Evolutionary conservation across 2,113 vertebrate genomes (phyloP).

Genomic region (Willisornis vidua): DNA sequence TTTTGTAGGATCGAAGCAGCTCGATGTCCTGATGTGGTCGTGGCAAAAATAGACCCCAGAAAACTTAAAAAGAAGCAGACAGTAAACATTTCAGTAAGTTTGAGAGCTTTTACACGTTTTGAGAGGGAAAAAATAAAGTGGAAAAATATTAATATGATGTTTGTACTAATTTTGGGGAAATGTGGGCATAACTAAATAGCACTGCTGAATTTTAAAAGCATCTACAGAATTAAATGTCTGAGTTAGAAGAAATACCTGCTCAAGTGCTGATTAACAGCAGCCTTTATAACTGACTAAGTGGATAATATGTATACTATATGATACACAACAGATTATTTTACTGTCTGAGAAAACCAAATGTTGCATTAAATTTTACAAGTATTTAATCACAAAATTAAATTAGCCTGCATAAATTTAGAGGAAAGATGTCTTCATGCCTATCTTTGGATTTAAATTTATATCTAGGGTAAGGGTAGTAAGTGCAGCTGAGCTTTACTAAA

Average conservation of each 20-base stretch:
- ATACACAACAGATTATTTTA: neutral
- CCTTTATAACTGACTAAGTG: neutral
- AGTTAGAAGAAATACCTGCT: neutral
- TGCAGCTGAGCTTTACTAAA: neutral
- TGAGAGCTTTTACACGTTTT: neutral
- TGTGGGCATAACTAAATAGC: neutral
- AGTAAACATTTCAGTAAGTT: constrained; percentile 88
- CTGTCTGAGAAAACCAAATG: neutral
- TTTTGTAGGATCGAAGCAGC: constrained; percentile 90
- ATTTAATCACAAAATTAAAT: neutral
- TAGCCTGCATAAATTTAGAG: neutral
- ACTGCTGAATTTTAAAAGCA: neutral
- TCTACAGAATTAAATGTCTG: neutral
- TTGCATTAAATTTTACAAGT: neutral
- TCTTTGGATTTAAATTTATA: neutral
- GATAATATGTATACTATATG: neutral
- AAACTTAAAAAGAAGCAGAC: constrained; percentile 91
- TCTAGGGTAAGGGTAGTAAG: neutral
- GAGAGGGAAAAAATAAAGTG: fast-evolving
- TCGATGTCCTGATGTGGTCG: constrained; percentile 92
- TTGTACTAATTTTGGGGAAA: neutral
- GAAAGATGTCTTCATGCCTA: neutral
- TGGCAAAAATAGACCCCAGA: constrained; percentile 94
- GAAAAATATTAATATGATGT: neutral
- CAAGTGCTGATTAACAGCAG: neutral